Conservation (phyloP, 2,888 invertebrate genomes). For the Temnothorax unifasciatus region DNA sequence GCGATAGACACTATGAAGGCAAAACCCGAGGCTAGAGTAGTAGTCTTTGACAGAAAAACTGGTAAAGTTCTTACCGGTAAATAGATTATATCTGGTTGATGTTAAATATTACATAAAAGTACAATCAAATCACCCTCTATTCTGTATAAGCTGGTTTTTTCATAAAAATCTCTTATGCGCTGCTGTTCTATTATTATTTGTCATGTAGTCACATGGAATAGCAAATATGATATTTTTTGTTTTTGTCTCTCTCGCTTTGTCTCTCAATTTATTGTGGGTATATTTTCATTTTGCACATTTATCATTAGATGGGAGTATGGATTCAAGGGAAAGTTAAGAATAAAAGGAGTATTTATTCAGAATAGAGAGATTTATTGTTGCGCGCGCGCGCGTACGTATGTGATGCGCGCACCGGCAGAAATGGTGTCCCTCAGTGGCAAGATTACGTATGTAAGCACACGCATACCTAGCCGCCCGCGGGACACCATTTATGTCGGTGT, state of each 20-base stretch:
- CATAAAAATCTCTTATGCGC: not conserved
- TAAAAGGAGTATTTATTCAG: not conserved
- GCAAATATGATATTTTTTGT: not conserved
- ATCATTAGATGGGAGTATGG: no score
- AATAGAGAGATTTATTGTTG: not conserved
- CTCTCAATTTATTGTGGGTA: not conserved
- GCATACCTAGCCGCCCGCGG: no score
- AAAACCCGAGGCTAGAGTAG: constrained; percentile 86
- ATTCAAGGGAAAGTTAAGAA: no score
- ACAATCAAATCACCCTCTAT: not conserved
- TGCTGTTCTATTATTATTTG: not conserved
- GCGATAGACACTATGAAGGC: constrained; percentile 74
- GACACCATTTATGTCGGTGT: no score
- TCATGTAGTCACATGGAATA: not conserved
- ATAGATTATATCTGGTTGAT: constrained; percentile 19
- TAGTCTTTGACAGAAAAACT: constrained; percentile 94
- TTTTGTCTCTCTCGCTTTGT: not conserved
- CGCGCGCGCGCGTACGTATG: no score
- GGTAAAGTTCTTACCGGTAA: constrained; percentile 89
- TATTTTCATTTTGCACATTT: not conserved
- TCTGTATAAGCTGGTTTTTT: not conserved
- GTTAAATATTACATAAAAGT: constrained; percentile 4
- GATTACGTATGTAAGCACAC: no score
- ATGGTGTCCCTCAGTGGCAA: no score
- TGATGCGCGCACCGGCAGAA: no score